These are phyloP conservation scores for Liasis olivaceus DNA, from an alignment of 2,797 vertebrate species.

Conservation along the genomic window DNA sequence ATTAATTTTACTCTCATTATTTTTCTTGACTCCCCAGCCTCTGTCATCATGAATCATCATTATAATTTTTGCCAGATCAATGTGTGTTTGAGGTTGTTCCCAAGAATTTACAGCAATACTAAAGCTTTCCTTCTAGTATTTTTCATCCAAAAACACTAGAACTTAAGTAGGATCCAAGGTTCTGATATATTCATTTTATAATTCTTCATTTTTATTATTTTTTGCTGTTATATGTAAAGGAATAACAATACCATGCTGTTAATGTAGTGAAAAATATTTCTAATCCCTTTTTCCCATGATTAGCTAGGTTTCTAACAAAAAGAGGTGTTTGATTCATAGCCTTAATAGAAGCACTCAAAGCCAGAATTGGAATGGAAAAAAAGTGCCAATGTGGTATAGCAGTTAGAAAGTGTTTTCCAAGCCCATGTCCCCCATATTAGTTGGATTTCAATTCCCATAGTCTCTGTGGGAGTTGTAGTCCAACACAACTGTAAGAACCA, in stretches of 20 bases:
- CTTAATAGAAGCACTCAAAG: neutral
- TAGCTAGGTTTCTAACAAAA: constrained; percentile 10
- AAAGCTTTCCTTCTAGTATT: constrained; percentile 56
- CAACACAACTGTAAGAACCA: neutral
- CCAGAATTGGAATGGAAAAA: neutral
- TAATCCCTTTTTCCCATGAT: constrained; percentile 19
- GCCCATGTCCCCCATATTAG: neutral
- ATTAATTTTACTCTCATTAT: constrained; percentile 46
- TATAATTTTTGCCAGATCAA: constrained; percentile 44
- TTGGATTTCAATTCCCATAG: neutral
- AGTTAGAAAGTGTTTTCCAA: neutral
- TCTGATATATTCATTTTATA: neutral
- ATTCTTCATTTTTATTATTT: constrained; percentile 34
- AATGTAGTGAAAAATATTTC: constrained; percentile 26
- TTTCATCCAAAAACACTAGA: constrained; percentile 29
- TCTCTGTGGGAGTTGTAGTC: neutral
- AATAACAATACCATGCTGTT: constrained; percentile 44
- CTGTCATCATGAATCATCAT: constrained; percentile 36
- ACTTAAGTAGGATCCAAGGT: constrained; percentile 39
- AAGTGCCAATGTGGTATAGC: neutral
- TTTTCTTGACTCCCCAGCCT: constrained; percentile 48
- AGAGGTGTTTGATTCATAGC: neutral
- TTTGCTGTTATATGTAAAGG: constrained; percentile 23
- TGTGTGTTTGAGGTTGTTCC: constrained; percentile 49
- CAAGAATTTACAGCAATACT: constrained; percentile 41